phyloP scores from a whole-genome alignment of 1,140 invertebrate genomes.

The Anadara kagoshimensis region DNA sequence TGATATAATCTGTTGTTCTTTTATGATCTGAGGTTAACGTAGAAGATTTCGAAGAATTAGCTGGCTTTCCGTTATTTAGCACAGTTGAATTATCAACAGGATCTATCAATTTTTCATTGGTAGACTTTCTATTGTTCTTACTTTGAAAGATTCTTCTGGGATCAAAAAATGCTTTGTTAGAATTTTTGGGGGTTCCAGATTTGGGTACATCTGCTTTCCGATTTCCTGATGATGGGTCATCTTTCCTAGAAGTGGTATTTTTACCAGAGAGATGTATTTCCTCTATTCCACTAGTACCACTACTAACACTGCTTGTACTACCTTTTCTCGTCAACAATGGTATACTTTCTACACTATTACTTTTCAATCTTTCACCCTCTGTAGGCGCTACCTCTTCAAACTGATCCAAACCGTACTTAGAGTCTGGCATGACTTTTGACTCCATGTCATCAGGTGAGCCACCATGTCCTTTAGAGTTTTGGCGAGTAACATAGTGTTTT shows the following conservation, averaged over 20 bases:
- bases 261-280: constrained; percentile 46
- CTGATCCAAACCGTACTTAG: constrained; percentile 59
- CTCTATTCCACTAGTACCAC: constrained; percentile 59
- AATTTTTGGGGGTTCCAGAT: not conserved
- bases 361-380: constrained; percentile 18
- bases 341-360: constrained; percentile 34
- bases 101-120: constrained; percentile 26
- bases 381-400: constrained; percentile 48
- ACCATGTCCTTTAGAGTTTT: constrained; percentile 5
- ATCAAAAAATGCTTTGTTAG: constrained; percentile 61
- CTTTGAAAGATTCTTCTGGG: constrained; percentile 65
- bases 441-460: constrained; percentile 38
- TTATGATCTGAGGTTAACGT: constrained; percentile 43
- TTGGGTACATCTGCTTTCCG: constrained; percentile 7
- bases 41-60: constrained; percentile 47
- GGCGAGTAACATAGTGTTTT: constrained; percentile 27
- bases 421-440: constrained; percentile 51
- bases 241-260: constrained; percentile 33
- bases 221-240: constrained; percentile 30
- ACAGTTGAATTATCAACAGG: constrained; percentile 45
- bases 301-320: constrained; percentile 61
- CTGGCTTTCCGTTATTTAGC: constrained; percentile 66
- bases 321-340: constrained; percentile 37
- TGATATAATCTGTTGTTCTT: constrained; percentile 64
- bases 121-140: constrained; percentile 42